A percentile compares a stretch with the other conserved stretches of the same genome.
Conservation (phyloP, 2,113 vertebrate genomes). For the Oryzias celebensis region DNA sequence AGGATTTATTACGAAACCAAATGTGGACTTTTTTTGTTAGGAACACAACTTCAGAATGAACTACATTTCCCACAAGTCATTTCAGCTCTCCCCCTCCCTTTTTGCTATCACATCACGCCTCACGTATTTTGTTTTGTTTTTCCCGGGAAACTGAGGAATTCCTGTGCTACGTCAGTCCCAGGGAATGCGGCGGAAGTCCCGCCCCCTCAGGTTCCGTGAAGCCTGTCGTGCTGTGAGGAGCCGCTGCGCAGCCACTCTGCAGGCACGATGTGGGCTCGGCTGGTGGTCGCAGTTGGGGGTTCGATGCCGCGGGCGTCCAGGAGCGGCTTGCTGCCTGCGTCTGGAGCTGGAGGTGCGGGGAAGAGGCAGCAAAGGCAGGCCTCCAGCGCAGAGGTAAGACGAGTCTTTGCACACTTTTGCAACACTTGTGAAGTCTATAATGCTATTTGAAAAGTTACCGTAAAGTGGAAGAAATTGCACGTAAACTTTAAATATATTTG, state of each 20-base stretch:
- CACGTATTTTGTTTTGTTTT: constrained; percentile 31
- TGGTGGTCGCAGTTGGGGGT: constrained; percentile 9
- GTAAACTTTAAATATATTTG: too few species aligned
- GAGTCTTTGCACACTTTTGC: background rate
- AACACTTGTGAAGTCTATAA: background rate
- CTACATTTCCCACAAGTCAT: constrained; percentile 66
- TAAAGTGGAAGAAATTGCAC: too few species aligned
- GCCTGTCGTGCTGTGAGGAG: background rate
- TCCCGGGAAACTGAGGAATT: constrained; percentile 31
- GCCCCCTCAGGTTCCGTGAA: background rate
- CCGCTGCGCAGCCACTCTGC: constrained; percentile 14
- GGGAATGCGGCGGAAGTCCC: constrained; percentile 36
- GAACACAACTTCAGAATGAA: background rate
- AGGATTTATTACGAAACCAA: too few species aligned
- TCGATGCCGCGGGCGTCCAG: constrained; percentile 40
- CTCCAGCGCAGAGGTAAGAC: constrained; percentile 52
- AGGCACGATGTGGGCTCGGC: constrained; percentile 58
- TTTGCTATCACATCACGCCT: background rate
- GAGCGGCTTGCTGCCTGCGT: constrained; percentile 29
- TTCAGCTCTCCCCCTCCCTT: constrained; percentile 1
- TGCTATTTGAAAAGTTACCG: too few species aligned
- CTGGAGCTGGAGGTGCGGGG: constrained; percentile 21
- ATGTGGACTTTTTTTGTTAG: background rate
- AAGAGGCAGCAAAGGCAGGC: constrained; percentile 46
- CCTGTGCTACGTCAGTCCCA: constrained; percentile 8